Base-by-base conservation (phyloP, 2,113 vertebrate species). In the Trichechus manatus region DNA sequence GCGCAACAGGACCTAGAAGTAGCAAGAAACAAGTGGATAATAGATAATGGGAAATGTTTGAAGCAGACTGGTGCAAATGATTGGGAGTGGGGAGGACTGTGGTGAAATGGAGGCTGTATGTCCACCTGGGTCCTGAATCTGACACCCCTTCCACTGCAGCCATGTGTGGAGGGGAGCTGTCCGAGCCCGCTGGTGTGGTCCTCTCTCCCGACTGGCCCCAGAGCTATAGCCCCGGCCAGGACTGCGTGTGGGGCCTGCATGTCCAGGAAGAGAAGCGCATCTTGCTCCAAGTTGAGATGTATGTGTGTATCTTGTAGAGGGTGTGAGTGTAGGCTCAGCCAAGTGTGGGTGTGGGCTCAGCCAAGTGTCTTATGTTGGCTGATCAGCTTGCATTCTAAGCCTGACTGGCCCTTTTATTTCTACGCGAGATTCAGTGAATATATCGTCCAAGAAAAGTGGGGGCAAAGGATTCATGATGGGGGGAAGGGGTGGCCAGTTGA, bases 121-220 rank as follows among this genome's bases (percentile, higher is more conserved):
- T 27, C 82, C 33, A 56, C 82, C 6, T 13, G 84, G 42, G 27
- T 87, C 50, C 94, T 89, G 31, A 98, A n/a, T 56, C 74, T 80
- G 82, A 56, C 20, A 61, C 66, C 47, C 23, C 72, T 93, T 94
- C 50, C 81, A 0, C 53, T 80, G 93, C 91, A 99, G 99, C 99
- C 79, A 98, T 99, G 96, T 99, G 99, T 72, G 99, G 99, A 17
- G 99, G 99, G 53, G 99, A 99, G 94, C 98, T 99, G 97, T 99
- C 99, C 0, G 99, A 99, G 77, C 93, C 99, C 0, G 98, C 98
- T 0, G 99, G 99, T 7, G 99, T 99, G 23, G 99, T 99, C 91
- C 98, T 99, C 91, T 99, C 99, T 95, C 99, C 99, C 1, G 99
- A 99, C 95, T 99, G 99, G 99, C 99, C 99, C 47, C 99, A 99